A percentile compares a stretch with the other conserved stretches of the same genome.
Evolutionary conservation across 2,888 invertebrate genomes (phyloP).

Genomic region (Acronicta alni): DNA sequence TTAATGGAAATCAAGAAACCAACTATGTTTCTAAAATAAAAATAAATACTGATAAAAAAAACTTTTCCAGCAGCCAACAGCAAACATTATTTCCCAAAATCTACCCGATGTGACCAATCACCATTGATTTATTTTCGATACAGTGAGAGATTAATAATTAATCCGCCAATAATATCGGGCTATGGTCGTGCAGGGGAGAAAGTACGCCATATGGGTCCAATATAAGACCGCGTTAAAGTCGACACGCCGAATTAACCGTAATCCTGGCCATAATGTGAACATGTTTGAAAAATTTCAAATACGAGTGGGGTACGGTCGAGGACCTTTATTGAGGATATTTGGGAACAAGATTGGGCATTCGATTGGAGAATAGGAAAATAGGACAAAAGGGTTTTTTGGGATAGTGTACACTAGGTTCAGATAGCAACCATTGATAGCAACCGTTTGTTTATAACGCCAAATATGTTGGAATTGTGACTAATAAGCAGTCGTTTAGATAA

Average conservation of each 20-base stretch:
- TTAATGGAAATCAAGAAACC: constrained; percentile 35
- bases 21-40: neutral
- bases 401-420: too few species aligned
- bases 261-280: constrained; percentile 80
- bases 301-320: constrained; percentile 50
- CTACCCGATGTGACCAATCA: constrained; percentile 52
- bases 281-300: constrained; percentile 75
- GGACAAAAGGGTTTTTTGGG: neutral
- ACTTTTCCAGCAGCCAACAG: neutral
- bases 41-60: neutral
- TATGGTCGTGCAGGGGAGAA: constrained; percentile 50
- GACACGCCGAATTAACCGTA: constrained; percentile 80
- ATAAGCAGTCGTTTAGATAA: too few species aligned
- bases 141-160: constrained; percentile 77
- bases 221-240: constrained; percentile 69
- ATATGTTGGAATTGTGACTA: neutral
- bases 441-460: neutral
- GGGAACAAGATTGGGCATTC: constrained; percentile 26
- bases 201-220: constrained; percentile 83
- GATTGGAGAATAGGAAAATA: constrained; percentile 6
- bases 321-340: constrained; percentile 34
- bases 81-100: constrained; percentile 38
- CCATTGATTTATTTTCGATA: constrained; percentile 68
- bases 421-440: neutral
- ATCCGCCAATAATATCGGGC: constrained; percentile 71